phyloP scores from a whole-genome alignment of 2,888 invertebrate genomes.

The Agrotis clavis region DNA sequence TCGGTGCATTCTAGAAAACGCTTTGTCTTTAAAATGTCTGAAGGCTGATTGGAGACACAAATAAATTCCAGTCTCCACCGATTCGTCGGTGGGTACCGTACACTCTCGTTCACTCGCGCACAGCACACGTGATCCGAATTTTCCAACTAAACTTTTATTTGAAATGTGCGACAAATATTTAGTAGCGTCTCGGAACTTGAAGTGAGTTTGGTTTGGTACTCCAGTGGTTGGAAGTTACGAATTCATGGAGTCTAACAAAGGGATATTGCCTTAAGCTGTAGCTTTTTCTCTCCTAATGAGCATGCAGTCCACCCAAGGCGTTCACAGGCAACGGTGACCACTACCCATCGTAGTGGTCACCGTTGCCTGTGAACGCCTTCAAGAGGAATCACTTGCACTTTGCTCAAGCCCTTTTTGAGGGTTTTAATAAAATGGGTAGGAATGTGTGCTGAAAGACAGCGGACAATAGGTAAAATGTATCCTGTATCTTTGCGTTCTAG shows the following conservation, averaged over 20 bases:
- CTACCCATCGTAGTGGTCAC: too few species aligned
- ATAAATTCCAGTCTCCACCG: conserved; percentile 79
- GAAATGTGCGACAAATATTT: conserved; percentile 63
- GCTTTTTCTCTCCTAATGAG: background rate
- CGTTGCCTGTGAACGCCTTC: too few species aligned
- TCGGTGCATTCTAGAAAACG: conserved; percentile 74
- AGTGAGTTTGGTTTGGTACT: conserved; percentile 25
- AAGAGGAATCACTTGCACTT: too few species aligned
- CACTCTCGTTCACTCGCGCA: conserved; percentile 62
- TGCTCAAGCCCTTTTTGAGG: too few species aligned
- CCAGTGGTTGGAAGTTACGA: background rate
- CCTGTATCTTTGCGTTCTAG: too few species aligned
- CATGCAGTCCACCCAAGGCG: too few species aligned
- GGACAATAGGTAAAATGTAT: too few species aligned
- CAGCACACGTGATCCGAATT: conserved; percentile 74
- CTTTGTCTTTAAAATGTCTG: conserved; percentile 80
- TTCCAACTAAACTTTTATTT: conserved; percentile 61
- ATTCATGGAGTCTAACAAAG: background rate
- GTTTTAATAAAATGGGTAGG: too few species aligned
- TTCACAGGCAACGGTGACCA: too few species aligned
- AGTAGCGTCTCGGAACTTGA: conserved; percentile 49
- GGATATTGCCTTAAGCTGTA: background rate
- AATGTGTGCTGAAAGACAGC: too few species aligned
- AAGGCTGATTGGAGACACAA: conserved; percentile 86
- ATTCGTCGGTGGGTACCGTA: conserved; percentile 66